These are phyloP conservation scores for Chrysina gloriosa DNA, from an alignment of 2,888 invertebrate species.

Conservation along the genomic window DNA sequence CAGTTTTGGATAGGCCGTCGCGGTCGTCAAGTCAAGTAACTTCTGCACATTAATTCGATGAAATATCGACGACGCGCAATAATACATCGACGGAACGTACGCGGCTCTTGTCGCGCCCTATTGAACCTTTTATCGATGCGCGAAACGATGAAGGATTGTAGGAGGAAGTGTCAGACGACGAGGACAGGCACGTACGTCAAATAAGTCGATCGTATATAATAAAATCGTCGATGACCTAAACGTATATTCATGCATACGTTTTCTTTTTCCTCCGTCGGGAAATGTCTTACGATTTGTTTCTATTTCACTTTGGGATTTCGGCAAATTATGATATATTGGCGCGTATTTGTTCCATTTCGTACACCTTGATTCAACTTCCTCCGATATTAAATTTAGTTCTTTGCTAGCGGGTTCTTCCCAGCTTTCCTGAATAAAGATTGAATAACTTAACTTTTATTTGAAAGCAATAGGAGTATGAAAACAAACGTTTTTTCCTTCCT, in stretches of 20 bases:
- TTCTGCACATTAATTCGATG: constrained; percentile 24
- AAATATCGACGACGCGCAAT: constrained; percentile 22
- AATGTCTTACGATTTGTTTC: constrained; percentile 12
- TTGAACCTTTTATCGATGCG: constrained; percentile 16
- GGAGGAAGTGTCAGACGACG: background rate
- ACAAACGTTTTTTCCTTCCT: no score
- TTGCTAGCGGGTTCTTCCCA: background rate
- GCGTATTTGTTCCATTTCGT: background rate
- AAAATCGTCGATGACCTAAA: constrained; percentile 17
- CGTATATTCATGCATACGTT: no score
- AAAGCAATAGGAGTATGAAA: no score
- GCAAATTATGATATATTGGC: background rate
- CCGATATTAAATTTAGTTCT: background rate
- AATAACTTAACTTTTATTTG: no score
- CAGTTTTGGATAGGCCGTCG: constrained; percentile 11
- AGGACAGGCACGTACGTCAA: background rate
- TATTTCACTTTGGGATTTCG: background rate
- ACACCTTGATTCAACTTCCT: background rate
- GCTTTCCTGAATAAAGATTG: background rate
- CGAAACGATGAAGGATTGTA: constrained; percentile 17
- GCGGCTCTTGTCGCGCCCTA: constrained; percentile 15
- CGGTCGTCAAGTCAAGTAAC: constrained; percentile 21
- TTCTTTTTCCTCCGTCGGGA: background rate
- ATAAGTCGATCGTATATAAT: constrained; percentile 29
- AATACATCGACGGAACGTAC: constrained; percentile 22